phyloP scores from a whole-genome alignment of 2,113 vertebrate species.

The Platanista minor region DNA sequence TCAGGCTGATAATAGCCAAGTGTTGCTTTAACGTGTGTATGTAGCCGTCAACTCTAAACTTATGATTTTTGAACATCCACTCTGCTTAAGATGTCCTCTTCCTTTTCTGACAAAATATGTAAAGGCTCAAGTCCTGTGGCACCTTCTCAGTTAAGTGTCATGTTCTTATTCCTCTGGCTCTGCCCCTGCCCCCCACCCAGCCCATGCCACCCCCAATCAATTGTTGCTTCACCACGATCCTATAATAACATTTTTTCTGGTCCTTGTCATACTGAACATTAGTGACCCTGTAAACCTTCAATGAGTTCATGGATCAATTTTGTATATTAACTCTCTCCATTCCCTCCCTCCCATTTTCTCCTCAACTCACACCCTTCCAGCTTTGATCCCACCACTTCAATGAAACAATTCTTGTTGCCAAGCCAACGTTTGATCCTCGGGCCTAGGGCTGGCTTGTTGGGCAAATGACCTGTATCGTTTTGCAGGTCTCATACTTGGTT shows the following conservation, averaged over 20 bases:
- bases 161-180: background rate
- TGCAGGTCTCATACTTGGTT: background rate
- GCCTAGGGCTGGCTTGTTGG: background rate
- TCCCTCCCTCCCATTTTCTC: background rate
- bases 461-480: background rate
- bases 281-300: background rate
- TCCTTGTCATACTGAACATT: background rate
- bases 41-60: background rate
- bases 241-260: background rate
- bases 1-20: background rate
- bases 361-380: background rate
- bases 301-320: background rate
- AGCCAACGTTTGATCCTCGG: background rate
- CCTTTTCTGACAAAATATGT: background rate
- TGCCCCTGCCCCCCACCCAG: fast-evolving
- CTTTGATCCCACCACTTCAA: background rate
- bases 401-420: background rate
- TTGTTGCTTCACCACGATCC: background rate
- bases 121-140: background rate
- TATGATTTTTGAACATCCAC: background rate
- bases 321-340: background rate
- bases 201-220: background rate
- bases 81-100: background rate
- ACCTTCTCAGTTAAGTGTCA: background rate
- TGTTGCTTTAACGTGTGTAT: background rate